A percentile compares a stretch with the other conserved stretches of the same genome.
phyloP scores from a whole-genome alignment of 1,140 invertebrate genomes.

The Drosophila kikkawai region DNA sequence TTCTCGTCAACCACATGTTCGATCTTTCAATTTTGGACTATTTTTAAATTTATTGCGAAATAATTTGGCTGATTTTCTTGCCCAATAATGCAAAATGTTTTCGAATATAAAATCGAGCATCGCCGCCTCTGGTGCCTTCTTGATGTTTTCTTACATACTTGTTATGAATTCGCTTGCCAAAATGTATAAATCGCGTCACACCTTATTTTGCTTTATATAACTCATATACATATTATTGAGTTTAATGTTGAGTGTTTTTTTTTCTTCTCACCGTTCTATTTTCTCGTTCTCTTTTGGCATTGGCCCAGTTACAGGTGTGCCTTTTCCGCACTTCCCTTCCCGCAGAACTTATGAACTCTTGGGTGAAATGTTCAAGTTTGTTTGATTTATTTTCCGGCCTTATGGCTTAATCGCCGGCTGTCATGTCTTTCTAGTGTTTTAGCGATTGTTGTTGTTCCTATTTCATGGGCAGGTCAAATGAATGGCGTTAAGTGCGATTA shows the following conservation, averaged over 20 bases:
- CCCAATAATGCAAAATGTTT: constrained; percentile 50
- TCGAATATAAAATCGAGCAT: constrained; percentile 56
- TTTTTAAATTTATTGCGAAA: constrained; percentile 67
- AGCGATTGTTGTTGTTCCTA: constrained; percentile 5
- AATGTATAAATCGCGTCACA: constrained; percentile 65
- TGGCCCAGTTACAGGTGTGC: constrained; percentile 77
- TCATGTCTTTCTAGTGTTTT: constrained; percentile 62
- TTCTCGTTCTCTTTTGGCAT: constrained; percentile 53
- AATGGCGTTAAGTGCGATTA: constrained; percentile 33
- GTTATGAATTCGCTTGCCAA: constrained; percentile 65
- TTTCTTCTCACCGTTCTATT: constrained; percentile 49
- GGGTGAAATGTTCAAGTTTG: constrained; percentile 29
- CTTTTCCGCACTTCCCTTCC: constrained; percentile 13
- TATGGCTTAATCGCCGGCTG: constrained; percentile 68
- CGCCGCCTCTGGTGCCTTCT: constrained; percentile 26
- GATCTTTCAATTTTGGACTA: constrained; percentile 50
- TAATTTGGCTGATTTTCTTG: constrained; percentile 54
- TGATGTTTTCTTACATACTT: constrained; percentile 47
- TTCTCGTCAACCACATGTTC: constrained; percentile 73
- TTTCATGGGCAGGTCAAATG: constrained; percentile 33
- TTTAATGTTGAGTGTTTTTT: constrained; percentile 1
- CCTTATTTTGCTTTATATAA: constrained; percentile 65
- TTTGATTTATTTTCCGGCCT: constrained; percentile 45
- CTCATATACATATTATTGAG: constrained; percentile 47
- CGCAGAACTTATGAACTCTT: constrained; percentile 58